A percentile compares a stretch with the other conserved stretches of the same genome.
These are phyloP conservation scores for Botia kubotai DNA, from an alignment of 2,797 vertebrate species.

Conservation along the genomic window DNA sequence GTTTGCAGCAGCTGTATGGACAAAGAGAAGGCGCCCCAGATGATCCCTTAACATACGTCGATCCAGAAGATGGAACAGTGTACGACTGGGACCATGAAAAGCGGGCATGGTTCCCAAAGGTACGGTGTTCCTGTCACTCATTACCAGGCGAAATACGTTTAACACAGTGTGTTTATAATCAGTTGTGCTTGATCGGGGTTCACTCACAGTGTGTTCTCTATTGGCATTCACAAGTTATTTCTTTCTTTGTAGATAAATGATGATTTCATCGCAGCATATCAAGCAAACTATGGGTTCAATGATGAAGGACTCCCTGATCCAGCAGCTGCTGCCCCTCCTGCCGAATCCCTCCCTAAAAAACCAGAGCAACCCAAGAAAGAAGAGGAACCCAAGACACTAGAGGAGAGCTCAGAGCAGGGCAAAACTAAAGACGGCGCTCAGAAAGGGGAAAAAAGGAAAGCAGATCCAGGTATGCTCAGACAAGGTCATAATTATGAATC, in stretches of 20 bases:
- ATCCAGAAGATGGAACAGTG: constrained; percentile 77
- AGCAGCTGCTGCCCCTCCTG: constrained; percentile 65
- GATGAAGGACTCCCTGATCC: constrained; percentile 76
- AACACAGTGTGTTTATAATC: background rate
- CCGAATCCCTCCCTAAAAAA: constrained; percentile 44
- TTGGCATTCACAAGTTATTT: background rate
- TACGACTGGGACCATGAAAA: constrained; percentile 85
- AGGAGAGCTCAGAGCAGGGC: constrained; percentile 57
- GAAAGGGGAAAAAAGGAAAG: constrained; percentile 92
- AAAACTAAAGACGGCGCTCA: constrained; percentile 72
- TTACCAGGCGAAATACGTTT: too few species aligned
- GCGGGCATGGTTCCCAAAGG: constrained; percentile 88
- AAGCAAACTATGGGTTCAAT: constrained; percentile 92
- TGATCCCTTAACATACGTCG: constrained; percentile 74
- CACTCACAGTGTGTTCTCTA: background rate
- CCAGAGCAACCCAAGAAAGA: constrained; percentile 34
- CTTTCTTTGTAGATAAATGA: constrained; percentile 85
- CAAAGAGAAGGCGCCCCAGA: constrained; percentile 63
- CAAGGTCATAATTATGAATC: background rate
- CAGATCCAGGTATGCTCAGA: constrained; percentile 80
- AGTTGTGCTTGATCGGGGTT: background rate
- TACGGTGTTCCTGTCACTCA: constrained; percentile 34
- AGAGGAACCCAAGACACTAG: constrained; percentile 40
- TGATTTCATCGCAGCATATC: constrained; percentile 93
- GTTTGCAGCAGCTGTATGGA: constrained; percentile 86